Evolutionary conservation across 2,797 vertebrate genomes (phyloP).

Genomic region (Oceanodroma leucorhoa): DNA sequence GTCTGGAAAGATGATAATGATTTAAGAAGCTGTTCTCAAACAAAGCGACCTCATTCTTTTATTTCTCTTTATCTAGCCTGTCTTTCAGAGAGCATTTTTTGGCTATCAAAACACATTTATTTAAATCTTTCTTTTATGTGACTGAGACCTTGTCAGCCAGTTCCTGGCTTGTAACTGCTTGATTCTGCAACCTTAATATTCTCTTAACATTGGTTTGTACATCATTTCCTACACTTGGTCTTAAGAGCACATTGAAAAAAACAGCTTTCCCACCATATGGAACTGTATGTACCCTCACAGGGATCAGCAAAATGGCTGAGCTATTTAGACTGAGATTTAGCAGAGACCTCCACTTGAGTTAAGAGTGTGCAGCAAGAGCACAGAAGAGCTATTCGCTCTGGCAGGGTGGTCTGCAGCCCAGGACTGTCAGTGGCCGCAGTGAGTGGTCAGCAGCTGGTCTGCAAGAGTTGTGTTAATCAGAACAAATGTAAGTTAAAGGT

Average conservation of each 20-base stretch:
- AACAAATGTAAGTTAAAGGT: neutral
- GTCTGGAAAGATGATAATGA: neutral
- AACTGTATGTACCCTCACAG: neutral
- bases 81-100: neutral
- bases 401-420: neutral
- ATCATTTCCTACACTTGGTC: neutral
- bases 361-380: neutral
- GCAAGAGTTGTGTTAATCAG: neutral
- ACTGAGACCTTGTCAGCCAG: neutral
- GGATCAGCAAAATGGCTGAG: neutral
- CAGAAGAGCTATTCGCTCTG: neutral
- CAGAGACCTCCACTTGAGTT: neutral
- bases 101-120: slow-evolving; percentile 5
- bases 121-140: neutral
- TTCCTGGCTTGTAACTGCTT: neutral
- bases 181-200: neutral
- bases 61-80: slow-evolving; percentile 28
- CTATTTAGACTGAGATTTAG: neutral
- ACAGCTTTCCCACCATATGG: neutral
- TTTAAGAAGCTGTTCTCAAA: slow-evolving; percentile 1
- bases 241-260: neutral
- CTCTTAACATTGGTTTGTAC: neutral
- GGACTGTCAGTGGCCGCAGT: rapidly evolving
- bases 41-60: neutral
- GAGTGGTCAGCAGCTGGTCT: neutral